Evolutionary conservation across 2,113 vertebrate genomes (phyloP), one percentile per base, ranked within the genome.

Genomic region (Machaerirhynchus nigripectus): DNA sequence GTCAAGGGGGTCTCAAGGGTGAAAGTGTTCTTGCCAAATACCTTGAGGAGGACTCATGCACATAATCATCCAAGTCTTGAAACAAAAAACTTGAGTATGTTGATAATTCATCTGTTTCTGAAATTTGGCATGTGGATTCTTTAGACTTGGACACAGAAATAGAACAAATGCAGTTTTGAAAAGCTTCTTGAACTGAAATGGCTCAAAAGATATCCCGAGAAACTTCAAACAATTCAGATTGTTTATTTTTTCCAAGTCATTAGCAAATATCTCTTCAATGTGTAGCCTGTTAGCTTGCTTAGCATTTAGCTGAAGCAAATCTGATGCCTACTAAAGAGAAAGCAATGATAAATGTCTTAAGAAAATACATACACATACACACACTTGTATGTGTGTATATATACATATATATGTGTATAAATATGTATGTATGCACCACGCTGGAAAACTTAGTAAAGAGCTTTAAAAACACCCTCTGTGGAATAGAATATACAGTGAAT

Each of bases 331-430:
- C 26, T 89, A 26, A 59, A 89, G 56, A 61, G 11, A 86, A 63
- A 33, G 12, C 10, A 80, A 71, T 76, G 64, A 31, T 15, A 55
- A 76, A 49, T 33, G 33, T 42, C 21, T 61, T 27, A 23, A 63
- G n/a, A 68, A 65, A 39, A 71, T 12, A 33, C 3, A n/a, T 5
- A 46, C 10, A 35, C 14, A 39, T 9, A 11, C 20, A 26, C 33
- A 21, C 9, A 5, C 15, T 14, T 17, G 7, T 5, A 17, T 26
- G 19, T 46, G 8, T 20, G 18, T 30, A 3, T 27, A 2, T 40
- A 9, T 10, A 7, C 4, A 11, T 5, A 22, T 9, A 6, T 13
- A 16, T 10, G n/a, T n/a, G n/a, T n/a, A n/a, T n/a, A n/a, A n/a
- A 22, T 9, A 6, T 13, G 14, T 10, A 6, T 8, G 21, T 30